These are phyloP conservation scores for Muscicapa adusta DNA, from an alignment of 2,113 vertebrate species.

Conservation along the genomic window DNA sequence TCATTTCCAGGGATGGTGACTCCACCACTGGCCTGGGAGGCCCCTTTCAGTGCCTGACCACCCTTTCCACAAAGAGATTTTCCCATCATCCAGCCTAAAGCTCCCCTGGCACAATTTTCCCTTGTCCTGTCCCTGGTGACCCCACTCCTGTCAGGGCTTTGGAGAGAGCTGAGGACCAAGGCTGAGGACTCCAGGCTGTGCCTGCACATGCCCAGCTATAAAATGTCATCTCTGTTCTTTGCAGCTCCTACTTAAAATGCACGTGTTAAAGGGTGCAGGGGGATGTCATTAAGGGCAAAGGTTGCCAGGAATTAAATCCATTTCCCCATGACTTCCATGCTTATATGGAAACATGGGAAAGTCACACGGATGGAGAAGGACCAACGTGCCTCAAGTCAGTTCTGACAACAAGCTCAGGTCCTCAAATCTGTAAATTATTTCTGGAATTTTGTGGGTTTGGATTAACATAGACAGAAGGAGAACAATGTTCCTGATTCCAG, in stretches of 20 bases:
- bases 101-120: background rate
- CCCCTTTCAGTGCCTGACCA: background rate
- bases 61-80: background rate
- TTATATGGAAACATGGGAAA: background rate
- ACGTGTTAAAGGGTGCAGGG: fast-evolving
- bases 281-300: background rate
- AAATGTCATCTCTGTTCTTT: background rate
- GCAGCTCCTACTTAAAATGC: background rate
- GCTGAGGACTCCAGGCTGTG: background rate
- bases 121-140: background rate
- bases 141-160: background rate
- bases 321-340: background rate
- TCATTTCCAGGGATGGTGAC: background rate
- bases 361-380: fast-evolving
- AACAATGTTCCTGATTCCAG: background rate
- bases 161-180: background rate
- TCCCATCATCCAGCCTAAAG: background rate
- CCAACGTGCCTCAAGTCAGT: fast-evolving
- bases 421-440: background rate
- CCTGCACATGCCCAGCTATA: too few species aligned
- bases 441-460: background rate
- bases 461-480: background rate
- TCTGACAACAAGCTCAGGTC: background rate
- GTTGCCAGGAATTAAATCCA: background rate
- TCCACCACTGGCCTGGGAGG: background rate